Evolutionary conservation across 2,113 vertebrate genomes (phyloP).

Genomic region (Micronycteris hirsuta): DNA sequence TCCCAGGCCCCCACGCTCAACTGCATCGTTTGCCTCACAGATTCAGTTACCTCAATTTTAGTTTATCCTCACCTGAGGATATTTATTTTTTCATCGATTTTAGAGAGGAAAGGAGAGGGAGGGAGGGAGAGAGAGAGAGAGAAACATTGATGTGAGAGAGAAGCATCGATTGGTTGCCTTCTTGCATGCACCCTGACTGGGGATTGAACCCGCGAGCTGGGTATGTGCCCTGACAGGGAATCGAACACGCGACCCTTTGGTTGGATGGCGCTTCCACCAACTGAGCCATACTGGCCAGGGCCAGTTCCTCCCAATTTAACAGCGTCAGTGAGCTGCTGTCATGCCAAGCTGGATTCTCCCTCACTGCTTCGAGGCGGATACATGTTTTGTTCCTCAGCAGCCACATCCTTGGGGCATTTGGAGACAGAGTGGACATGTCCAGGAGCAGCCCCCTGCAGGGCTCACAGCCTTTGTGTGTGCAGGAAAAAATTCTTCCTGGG

Average conservation of each 20-base stretch:
- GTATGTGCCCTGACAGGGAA: too few relatives aligned
- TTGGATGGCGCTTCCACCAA: too few relatives aligned
- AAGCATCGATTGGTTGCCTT: too few relatives aligned
- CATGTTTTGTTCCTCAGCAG: not conserved
- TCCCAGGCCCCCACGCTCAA: not conserved
- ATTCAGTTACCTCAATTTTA: not conserved
- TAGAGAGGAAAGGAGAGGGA: too few relatives aligned
- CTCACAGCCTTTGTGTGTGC: not conserved
- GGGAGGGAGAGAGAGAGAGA: too few relatives aligned
- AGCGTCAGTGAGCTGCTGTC: not conserved
- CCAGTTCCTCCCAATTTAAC: not conserved
- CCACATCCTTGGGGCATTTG: not conserved
- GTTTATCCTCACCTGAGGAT: too few relatives aligned
- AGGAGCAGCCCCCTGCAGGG: not conserved
- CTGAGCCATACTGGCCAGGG: too few relatives aligned
- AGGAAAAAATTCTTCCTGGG: slow-evolving; percentile 15
- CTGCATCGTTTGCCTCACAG: not conserved
- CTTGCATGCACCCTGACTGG: too few relatives aligned
- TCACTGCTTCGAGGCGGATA: not conserved
- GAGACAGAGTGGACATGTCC: not conserved
- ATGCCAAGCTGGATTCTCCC: not conserved
- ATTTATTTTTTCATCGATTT: too few relatives aligned
- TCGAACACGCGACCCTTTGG: too few relatives aligned
- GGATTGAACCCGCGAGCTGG: too few relatives aligned
- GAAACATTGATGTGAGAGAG: too few relatives aligned